A percentile compares a stretch with the other conserved stretches of the same genome.
phyloP scores from a whole-genome alignment of 1,140 invertebrate genomes.

The Heliconius nattereri region DNA sequence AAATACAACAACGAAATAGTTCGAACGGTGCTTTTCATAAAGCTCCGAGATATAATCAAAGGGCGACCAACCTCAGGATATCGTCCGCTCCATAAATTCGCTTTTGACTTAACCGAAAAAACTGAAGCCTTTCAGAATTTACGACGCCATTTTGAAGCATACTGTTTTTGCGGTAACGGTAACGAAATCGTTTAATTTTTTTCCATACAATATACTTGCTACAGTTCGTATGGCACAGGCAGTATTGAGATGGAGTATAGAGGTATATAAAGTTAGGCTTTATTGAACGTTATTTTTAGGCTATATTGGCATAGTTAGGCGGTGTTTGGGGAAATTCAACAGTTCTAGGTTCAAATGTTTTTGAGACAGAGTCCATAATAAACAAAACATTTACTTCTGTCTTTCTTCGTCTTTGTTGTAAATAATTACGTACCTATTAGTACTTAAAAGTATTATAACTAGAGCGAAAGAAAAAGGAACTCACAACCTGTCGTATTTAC shows the following conservation, averaged over 20 bases:
- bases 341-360: too few species aligned
- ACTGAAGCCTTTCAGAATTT: constrained; percentile 41
- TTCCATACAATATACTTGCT: constrained; percentile 10
- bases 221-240: background rate
- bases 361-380: too few species aligned
- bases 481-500: too few species aligned
- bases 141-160: constrained; percentile 36
- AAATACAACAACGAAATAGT: constrained; percentile 6
- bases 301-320: too few species aligned
- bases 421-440: too few species aligned
- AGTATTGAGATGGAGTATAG: background rate
- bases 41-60: constrained; percentile 38
- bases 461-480: too few species aligned
- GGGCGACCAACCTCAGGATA: constrained; percentile 35
- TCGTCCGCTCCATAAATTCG: constrained; percentile 46
- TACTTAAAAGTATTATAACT: too few species aligned
- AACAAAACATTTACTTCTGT: too few species aligned
- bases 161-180: constrained; percentile 41
- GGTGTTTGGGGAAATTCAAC: too few species aligned
- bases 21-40: background rate
- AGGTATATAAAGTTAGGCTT: background rate
- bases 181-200: constrained; percentile 35
- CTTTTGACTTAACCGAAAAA: constrained; percentile 47
- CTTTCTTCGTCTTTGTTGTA: too few species aligned
- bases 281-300: background rate